Evolutionary conservation across 2,113 vertebrate species (phyloP).

Genomic region (Macroglossus sobrinus): DNA sequence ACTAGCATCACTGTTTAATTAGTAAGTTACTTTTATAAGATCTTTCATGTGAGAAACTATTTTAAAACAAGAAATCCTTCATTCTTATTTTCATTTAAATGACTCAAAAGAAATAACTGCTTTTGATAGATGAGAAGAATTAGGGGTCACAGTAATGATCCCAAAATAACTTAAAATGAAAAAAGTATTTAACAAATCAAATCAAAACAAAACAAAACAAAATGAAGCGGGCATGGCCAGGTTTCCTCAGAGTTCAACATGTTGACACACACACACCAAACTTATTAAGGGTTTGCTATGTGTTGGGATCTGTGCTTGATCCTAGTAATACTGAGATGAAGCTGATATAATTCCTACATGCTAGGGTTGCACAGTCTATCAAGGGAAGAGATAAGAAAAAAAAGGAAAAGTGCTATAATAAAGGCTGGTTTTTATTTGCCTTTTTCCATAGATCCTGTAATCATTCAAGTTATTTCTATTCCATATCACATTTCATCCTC

Average conservation of each 20-base stretch:
- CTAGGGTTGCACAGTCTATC: neutral
- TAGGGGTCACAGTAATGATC: neutral
- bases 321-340: neutral
- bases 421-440: neutral
- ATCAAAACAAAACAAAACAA: neutral
- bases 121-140: neutral
- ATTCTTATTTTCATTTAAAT: constrained; percentile 34
- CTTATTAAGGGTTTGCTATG: rapidly evolving
- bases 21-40: constrained; percentile 28
- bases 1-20: neutral
- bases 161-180: neutral
- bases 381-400: neutral
- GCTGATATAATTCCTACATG: rapidly evolving
- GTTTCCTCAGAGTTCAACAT: neutral
- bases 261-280: neutral
- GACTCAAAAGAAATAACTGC: constrained; percentile 9
- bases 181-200: neutral
- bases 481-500: neutral
- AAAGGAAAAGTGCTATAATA: neutral
- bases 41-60: neutral
- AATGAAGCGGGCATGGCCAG: neutral
- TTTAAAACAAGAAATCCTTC: constrained; percentile 30
- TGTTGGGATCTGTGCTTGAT: neutral
- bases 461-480: neutral
- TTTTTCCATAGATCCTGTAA: neutral